Evolutionary conservation across 2,888 invertebrate genomes (phyloP).

Genomic region (Caenorhabditis sinica): DNA sequence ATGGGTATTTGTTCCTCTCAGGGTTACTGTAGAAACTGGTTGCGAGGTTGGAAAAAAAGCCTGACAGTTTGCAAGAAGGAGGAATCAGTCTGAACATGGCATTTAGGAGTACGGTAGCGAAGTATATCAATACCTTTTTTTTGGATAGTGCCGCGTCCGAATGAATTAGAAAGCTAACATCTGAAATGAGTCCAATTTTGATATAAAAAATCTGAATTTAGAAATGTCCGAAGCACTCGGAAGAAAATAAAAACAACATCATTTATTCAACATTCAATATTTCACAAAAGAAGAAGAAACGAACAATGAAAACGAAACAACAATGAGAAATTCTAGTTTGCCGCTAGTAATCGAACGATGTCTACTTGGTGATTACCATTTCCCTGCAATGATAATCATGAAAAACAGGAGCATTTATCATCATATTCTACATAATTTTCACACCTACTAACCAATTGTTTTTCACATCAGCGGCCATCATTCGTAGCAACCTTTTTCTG

Average conservation of each 20-base stretch:
- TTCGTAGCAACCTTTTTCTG: constrained; percentile 55
- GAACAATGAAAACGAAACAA: constrained; percentile 35
- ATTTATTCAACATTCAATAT: constrained; percentile 28
- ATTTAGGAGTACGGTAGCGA: neutral
- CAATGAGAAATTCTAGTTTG: constrained; percentile 35
- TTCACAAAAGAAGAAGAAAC: constrained; percentile 1
- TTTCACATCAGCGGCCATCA: constrained; percentile 52
- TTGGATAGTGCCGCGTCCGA: neutral
- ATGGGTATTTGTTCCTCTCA: no score
- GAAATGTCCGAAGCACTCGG: neutral
- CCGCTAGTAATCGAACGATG: constrained; percentile 19
- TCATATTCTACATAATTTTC: neutral
- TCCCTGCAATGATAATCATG: constrained; percentile 48
- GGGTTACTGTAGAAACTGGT: no score
- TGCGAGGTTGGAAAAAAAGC: no score
- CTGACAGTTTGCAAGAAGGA: no score
- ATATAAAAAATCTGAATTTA: neutral
- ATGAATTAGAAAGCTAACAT: no score
- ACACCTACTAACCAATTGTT: constrained; percentile 51
- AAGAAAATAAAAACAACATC: constrained; percentile 3
- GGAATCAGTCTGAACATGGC: neutral
- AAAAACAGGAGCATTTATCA: constrained; percentile 3
- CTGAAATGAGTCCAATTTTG: no score
- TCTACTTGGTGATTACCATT: constrained; percentile 40
- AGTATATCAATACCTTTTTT: neutral